Base-by-base conservation (phyloP, 2,113 vertebrate species). In the Amblyopsis rosae region DNA sequence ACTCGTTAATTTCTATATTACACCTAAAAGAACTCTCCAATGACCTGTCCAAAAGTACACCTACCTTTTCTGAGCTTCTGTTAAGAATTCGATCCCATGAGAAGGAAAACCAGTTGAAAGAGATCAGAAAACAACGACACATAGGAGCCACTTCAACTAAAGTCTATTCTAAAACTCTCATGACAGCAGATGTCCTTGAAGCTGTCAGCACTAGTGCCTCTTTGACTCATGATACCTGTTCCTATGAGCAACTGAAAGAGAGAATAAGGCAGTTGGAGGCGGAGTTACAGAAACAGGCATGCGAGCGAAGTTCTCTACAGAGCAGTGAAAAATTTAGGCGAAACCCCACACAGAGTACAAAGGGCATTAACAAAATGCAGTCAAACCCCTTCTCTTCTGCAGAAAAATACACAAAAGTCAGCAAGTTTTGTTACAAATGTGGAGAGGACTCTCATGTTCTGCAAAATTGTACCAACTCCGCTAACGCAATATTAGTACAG, bases 391-490 rank as follows among this genome's bases (percentile, higher is more conserved):
- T 12, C 4, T 15, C 32, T 4, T 10, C 16, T n/a, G 33, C 55
- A 49, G 67, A 49, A 9, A 26, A 68, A 9, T 26, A 6, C 45
- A 59, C 16, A 16, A 69, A 60, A 49, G 16, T 50, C 2, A 15
- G 58, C 6, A 59, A 13, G 35, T 70, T 70, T 11, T 70, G 68
- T 54, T 70, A 70, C 48, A 70, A 32, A 26, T 69, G 67, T n/a
- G 45, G 67, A 41, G 26, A 59, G 32, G 57, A 59, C 19, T 59
- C 26, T 13, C 58, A 59, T 13, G 41, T 59, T 16, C 6, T 59
- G 57, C 19, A 1, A 12, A 19, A 60, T 3, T 59, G 7, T 33
- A 41, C 26, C 13, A 60, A 60, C 19, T 58, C 10, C 3, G 19
- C 19, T n/a, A 60, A 70, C 54, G 60, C 69, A 46, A 16, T 32